Evolutionary conservation across 1,140 invertebrate species (phyloP).

Genomic region (Heterodera schachtii): DNA sequence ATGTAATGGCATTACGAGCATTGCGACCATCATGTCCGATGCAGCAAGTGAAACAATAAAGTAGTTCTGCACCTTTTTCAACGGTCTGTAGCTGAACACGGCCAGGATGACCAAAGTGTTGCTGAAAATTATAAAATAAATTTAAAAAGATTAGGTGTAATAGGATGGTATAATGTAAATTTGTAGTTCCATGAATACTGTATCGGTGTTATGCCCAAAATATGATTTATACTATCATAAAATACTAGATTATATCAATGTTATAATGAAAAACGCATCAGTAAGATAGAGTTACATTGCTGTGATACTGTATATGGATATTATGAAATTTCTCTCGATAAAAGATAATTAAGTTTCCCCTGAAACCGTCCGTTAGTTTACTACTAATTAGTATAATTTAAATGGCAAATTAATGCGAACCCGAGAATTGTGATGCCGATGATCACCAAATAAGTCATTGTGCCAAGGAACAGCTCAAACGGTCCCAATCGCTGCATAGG

Average conservation of each 20-base stretch:
- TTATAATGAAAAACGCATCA: conserved; percentile 90
- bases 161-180: not conserved
- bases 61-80: conserved; percentile 96
- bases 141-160: not conserved
- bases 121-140: conserved; percentile 75
- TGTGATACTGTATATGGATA: conserved; percentile 3
- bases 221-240: not conserved
- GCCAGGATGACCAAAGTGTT: conserved; percentile 86
- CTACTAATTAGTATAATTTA: conserved; percentile 7
- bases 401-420: conserved; percentile 35
- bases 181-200: too few relatives aligned
- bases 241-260: conserved; percentile 83
- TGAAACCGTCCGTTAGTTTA: too few relatives aligned
- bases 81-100: conserved; percentile 89
- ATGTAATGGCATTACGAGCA: conserved; percentile 92
- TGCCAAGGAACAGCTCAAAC: conserved; percentile 63
- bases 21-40: conserved; percentile 93
- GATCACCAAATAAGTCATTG: conserved; percentile 61
- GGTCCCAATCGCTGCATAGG: conserved; percentile 48
- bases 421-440: conserved; percentile 35
- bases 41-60: conserved; percentile 95
- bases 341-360: too few relatives aligned
- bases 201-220: not conserved
- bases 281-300: conserved; percentile 76
- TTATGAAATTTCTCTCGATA: too few relatives aligned